Percentiles rank a stretch among this genome's conserved stretches.
These are phyloP conservation scores for Taurulus bubalis DNA, from an alignment of 2,113 vertebrate species.

Conservation along the genomic window DNA sequence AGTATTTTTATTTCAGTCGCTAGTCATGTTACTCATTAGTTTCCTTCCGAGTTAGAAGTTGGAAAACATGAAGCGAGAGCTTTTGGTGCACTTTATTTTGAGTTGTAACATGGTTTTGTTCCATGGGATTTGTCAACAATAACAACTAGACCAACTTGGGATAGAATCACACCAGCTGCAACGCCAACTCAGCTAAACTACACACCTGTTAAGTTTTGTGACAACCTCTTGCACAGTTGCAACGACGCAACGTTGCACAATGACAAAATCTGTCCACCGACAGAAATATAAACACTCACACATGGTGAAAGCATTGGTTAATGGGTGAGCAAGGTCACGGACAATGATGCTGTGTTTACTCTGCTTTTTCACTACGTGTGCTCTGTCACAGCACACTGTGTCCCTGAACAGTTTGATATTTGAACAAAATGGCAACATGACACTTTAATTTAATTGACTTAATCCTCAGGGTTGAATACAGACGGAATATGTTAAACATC, in stretches of 20 bases:
- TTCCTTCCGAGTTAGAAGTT: too few relatives aligned
- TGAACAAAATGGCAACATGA: neutral
- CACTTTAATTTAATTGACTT: neutral
- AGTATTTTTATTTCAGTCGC: too few relatives aligned
- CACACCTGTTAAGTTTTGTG: too few relatives aligned
- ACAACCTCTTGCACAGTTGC: too few relatives aligned
- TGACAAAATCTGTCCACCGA: too few relatives aligned
- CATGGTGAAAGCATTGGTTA: neutral
- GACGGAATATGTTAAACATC: neutral
- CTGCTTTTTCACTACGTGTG: neutral
- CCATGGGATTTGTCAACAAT: conserved; percentile 10
- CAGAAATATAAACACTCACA: too few relatives aligned
- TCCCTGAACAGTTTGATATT: neutral
- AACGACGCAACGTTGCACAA: too few relatives aligned
- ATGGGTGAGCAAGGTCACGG: neutral
- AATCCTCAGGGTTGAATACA: neutral
- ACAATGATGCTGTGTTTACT: neutral
- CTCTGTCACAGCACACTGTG: neutral
- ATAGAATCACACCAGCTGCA: too few relatives aligned
- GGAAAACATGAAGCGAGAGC: neutral
- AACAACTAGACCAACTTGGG: neutral
- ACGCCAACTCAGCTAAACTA: too few relatives aligned
- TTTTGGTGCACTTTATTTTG: neutral
- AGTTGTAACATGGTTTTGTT: conserved; percentile 15
- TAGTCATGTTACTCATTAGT: too few relatives aligned